Evolutionary conservation across 2,888 invertebrate species (phyloP), one percentile per base, ranked within the genome.

Genomic region (Prosapia bicincta): DNA sequence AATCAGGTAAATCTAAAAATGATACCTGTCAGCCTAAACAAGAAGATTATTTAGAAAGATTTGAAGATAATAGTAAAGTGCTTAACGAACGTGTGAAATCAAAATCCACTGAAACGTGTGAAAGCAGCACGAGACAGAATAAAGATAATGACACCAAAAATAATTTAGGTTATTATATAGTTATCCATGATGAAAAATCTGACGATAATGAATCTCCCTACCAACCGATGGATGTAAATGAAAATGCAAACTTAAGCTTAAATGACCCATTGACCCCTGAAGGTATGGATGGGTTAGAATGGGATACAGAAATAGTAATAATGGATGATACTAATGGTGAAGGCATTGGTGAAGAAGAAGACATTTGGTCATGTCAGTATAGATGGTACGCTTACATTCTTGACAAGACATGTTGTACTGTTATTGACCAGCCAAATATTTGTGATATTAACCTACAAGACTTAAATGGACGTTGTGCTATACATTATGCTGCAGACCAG

Each of bases 231-330:
- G 43, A 75, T 66, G 65, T 67, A n/a, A 75, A 77, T 65, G 69
- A 65, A 43, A 78, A 76, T 69, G 71, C 71, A n/a, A 74, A 68
- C 23, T 26, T 74, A 10, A 71, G 73, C 30, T 25, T 74, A 20
- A 78, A 79, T 75, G 81, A 87, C 82, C 82, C 88, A 83, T 82
- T 82, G 5, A 87, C 87, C 10, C 87, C 87, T 1, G 87, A 87
- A 72, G 87, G 88, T 15, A 89, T 89, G 89, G 89, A 90, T 81
- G 91, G 90, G 69, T 85, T 93, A 65, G 92, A 93, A 83, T 93
- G 93, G 93, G 92, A 93, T 83, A 90, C 91, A 83, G 92, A 93
- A 81, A n/a, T n/a, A n/a, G n/a, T n/a, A n/a, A n/a, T n/a, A n/a
- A 89, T 92, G 79, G 87, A 86, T 26, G 88, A 87, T 81, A 76